A percentile compares a stretch with the other conserved stretches of the same genome.
These are phyloP conservation scores for Megaustenia siamemsis DNA, from an alignment of 2,888 invertebrate species.

Conservation along the genomic window DNA sequence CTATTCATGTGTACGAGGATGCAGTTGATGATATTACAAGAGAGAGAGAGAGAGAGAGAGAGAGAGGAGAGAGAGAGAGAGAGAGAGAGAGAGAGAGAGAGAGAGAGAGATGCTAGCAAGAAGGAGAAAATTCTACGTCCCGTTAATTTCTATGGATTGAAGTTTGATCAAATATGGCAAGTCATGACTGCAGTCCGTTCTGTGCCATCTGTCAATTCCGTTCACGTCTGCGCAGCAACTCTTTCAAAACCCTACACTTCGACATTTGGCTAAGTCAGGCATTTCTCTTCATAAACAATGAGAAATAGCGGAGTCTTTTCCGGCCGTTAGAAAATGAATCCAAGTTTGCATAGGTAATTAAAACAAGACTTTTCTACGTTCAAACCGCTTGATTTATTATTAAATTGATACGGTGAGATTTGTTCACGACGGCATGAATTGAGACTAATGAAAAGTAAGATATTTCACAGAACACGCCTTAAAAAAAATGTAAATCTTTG, in stretches of 20 bases:
- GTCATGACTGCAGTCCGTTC: neutral
- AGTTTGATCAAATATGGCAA: conserved; percentile 36
- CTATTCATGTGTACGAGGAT: neutral
- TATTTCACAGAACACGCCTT: too few species aligned
- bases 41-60: neutral
- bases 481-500: too few species aligned
- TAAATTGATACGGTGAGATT: too few species aligned
- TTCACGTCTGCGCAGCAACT: conserved; percentile 31
- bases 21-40: neutral
- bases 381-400: neutral
- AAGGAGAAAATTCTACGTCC: neutral
- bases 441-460: too few species aligned
- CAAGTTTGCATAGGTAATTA: conserved; percentile 47
- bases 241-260: conserved; percentile 37
- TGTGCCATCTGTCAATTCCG: conserved; percentile 29
- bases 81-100: neutral
- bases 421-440: too few species aligned
- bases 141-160: neutral
- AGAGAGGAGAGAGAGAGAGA: neutral
- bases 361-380: conserved; percentile 6
- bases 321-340: neutral
- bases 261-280: conserved; percentile 44
- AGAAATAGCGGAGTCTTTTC: neutral
- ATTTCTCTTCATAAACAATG: conserved; percentile 15
- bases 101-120: neutral